Conservation (phyloP, 2,797 vertebrate genomes). For the Buphagus erythrorhynchus region DNA sequence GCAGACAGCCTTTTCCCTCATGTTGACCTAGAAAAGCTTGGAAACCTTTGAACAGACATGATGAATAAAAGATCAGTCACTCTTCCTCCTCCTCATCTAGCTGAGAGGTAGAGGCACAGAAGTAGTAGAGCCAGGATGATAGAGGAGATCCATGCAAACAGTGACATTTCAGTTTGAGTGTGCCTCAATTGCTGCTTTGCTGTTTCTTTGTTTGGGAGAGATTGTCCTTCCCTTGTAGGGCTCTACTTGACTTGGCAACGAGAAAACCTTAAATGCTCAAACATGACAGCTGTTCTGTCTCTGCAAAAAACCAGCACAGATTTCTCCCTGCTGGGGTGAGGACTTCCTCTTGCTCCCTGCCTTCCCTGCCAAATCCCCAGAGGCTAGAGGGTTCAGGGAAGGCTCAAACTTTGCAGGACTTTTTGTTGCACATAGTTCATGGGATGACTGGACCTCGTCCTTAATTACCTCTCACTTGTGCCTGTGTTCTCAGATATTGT, state of each 20-base stretch:
- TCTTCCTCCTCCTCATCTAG: not conserved
- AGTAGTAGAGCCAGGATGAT: not conserved
- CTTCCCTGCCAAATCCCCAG: not conserved
- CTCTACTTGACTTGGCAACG: not conserved
- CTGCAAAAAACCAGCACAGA: not conserved
- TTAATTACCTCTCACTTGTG: not conserved
- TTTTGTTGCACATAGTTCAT: not conserved
- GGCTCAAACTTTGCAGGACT: not conserved
- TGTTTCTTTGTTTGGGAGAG: not conserved
- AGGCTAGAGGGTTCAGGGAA: not conserved
- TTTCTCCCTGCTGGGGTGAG: not conserved
- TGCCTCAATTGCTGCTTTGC: not conserved
- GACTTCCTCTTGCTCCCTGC: not conserved
- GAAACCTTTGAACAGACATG: not conserved
- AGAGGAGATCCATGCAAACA: not conserved
- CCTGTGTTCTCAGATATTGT: not conserved
- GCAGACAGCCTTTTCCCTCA: not conserved
- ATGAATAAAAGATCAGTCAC: not conserved
- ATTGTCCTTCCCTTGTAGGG: not conserved
- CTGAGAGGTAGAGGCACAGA: not conserved
- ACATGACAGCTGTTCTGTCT: fast-evolving
- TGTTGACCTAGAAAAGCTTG: not conserved
- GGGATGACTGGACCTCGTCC: not conserved
- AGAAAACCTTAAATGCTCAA: not conserved
- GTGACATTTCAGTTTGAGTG: not conserved